Base-by-base conservation (phyloP, 2,888 invertebrate genomes). In the Vanessa cardui region DNA sequence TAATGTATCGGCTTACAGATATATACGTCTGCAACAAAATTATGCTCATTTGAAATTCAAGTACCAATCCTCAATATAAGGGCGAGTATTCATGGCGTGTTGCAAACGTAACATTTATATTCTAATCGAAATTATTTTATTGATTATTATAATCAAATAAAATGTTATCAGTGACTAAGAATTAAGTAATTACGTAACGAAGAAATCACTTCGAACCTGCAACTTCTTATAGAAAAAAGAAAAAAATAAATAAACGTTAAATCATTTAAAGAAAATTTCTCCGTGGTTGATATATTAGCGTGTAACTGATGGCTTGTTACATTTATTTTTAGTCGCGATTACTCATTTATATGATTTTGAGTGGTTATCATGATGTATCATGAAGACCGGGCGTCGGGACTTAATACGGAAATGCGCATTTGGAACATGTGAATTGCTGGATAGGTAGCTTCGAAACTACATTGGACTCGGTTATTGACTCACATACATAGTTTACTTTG, bases 381-480 rank as follows among this genome's bases (percentile, higher is more conserved):
- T 58, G 7, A 54, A 54, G 54, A 64, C 58, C 68, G 64, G 66
- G 68, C 72, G 70, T 69, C 69, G 72, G 70, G 67, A 50, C 73
- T 81, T 84, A 85, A 85, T 84, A 79, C 87, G 89, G 88, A 88
- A 83, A 83, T 76, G 76, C 77, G 78, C 79, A 87, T 88, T 88
- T 86, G 83, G 88, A 82, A 76, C 85, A 81, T 78, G 80, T 78
- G 80, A 82, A 84, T 83, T 83, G 83, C 81, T 83, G 59, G 64
- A 79, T 77, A 77, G 78, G 77, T 77, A 70, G 75, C 77, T 78
- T 83, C 82, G 83, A 82, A 84, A 85, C 86, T 79, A 81, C 79
- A 83, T 74, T 80, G 84, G 79, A 74, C 81, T 83, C 75, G 71
- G 72, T 66, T 67, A 58, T 72, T 75, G 75, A 74, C 74, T 72